Evolutionary conservation across 2,797 vertebrate species (phyloP), one percentile per base, ranked within the genome.

Genomic region (Mionectes olivaceus): DNA sequence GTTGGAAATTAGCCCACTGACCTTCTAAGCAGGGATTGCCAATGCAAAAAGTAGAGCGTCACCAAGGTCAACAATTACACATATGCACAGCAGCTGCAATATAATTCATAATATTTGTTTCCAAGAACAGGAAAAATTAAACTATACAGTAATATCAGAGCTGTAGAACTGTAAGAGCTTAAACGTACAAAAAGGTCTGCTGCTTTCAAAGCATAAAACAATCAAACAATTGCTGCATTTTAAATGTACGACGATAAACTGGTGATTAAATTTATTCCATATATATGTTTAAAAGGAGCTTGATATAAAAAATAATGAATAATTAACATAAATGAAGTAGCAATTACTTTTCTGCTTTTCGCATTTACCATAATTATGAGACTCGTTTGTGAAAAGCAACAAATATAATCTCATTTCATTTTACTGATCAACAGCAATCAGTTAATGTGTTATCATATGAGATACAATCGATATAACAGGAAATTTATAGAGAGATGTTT

Each of bases 381-480:
- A 91, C 16, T 5, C 1, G 12, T 32, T 63, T 91, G 27, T 65
- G 28, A 84, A 94, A 95, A 91, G 47, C 47, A 86, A 78, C 75
- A 95, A 92, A 95, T 90, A 87, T 37, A 63, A 90, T 90, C 83
- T 83, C 49, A 63, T 76, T 88, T 90, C 39, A 82, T 76, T 93
- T 88, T 90, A 55, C 77, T 93, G 91, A 95, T 95, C 91, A 96
- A 78, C n/a, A 4, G 69, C 74, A 95, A 96, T 96, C 83, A 93
- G 69, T 43, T 93, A 93, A 89, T 82, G 52, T 59, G 60, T 47
- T 91, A 93, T 65, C 81, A 73, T 27, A 83, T 9, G 56, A 94
- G 88, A 81, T 73, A 94, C 39, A 95, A 95, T 95, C 61, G 90
- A 90, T 95, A 86, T 27, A 91, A 81, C 83, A 84, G 59, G 80